Evolutionary conservation across 2,113 vertebrate species (phyloP).

Genomic region (Eonycteris spelaea): DNA sequence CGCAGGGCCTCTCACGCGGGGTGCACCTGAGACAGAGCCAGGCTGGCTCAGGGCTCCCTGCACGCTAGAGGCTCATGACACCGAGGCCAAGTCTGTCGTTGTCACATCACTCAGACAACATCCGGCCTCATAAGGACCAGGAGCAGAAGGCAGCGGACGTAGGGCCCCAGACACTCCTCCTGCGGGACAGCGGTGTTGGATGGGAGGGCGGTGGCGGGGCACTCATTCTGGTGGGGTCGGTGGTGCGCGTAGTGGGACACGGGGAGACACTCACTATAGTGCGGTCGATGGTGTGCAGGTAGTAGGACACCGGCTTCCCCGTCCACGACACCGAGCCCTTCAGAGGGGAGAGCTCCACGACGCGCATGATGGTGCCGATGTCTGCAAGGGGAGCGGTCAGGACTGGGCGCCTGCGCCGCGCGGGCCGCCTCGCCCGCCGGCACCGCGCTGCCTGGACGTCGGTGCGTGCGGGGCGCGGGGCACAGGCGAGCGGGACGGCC

Average conservation of each 20-base stretch:
- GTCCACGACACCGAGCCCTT: constrained; percentile 99
- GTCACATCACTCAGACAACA: background rate
- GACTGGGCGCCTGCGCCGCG: no score
- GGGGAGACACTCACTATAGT: constrained; percentile 93
- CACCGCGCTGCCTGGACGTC: no score
- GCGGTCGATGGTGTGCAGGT: constrained; percentile 99
- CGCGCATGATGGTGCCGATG: constrained; percentile 99
- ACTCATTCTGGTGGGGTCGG: constrained; percentile 97
- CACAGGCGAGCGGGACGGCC: background rate
- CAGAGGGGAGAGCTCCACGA: constrained; percentile 97
- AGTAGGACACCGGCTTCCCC: constrained; percentile 99
- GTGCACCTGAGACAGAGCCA: background rate
- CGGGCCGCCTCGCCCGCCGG: background rate
- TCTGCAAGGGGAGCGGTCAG: constrained; percentile 80
- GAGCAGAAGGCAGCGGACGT: background rate
- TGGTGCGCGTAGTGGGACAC: constrained; percentile 53
- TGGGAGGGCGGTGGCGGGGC: background rate
- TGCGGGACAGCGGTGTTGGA: no score
- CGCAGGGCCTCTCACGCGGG: background rate
- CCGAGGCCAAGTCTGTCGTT: background rate
- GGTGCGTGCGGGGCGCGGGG: background rate
- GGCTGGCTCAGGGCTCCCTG: background rate
- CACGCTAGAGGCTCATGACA: background rate
- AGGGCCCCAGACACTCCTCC: background rate
- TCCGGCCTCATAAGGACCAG: background rate